phyloP scores from a whole-genome alignment of 2,113 vertebrate genomes.

The Strix aluco region DNA sequence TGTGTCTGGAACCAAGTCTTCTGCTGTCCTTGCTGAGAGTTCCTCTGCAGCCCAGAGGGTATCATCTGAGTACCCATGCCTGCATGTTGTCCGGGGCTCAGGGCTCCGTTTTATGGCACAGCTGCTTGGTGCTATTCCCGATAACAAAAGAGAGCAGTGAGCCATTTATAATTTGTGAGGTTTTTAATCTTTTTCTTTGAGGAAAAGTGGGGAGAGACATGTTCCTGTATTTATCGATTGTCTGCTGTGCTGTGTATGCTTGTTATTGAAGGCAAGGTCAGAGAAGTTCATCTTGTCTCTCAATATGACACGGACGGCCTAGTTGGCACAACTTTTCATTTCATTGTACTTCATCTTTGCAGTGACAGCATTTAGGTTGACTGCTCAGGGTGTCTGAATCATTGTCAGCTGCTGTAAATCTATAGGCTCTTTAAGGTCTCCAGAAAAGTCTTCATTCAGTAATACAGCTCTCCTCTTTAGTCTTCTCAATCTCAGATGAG shows the following conservation, averaged over 20 bases:
- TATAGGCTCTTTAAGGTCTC: neutral
- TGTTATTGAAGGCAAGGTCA: neutral
- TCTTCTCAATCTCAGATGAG: neutral
- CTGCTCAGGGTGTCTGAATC: constrained; percentile 20
- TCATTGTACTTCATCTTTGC: neutral
- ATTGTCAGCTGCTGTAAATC: constrained; percentile 48
- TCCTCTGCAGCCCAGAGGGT: neutral
- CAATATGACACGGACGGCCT: neutral
- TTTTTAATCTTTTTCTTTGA: neutral
- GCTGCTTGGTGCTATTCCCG: neutral
- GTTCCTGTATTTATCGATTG: neutral
- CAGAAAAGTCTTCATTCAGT: neutral
- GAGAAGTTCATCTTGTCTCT: neutral
- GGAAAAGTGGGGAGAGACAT: neutral
- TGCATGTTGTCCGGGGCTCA: neutral
- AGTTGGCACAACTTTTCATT: neutral
- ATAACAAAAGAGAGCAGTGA: neutral
- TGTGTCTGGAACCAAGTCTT: neutral
- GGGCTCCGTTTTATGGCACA: neutral
- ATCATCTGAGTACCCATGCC: neutral
- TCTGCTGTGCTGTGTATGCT: neutral
- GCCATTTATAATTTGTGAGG: neutral
- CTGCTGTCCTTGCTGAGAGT: neutral
- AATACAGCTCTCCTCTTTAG: neutral
- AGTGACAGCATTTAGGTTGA: neutral